These are phyloP conservation scores for Macrotrachela quadricornifera DNA, from an alignment of 1,140 invertebrate species.

Conservation along the genomic window DNA sequence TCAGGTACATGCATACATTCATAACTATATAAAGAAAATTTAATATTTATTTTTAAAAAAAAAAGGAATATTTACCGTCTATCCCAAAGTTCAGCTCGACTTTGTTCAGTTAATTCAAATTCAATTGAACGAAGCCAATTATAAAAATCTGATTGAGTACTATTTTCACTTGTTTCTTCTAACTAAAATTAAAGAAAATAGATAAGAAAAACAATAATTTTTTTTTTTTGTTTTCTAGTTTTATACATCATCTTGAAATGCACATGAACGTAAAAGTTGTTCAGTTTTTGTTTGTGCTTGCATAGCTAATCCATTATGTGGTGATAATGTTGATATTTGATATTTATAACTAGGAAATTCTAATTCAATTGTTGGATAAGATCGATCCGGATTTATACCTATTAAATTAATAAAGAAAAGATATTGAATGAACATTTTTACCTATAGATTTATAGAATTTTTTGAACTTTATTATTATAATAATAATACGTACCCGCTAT, in stretches of 20 bases:
- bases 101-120: not conserved
- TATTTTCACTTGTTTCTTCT: not conserved
- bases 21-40: conserved; percentile 57
- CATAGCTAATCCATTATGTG: too few species aligned
- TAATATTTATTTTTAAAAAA: conserved; percentile 70
- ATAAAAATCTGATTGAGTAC: not conserved
- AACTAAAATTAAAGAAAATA: not conserved
- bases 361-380: too few species aligned
- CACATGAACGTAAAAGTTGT: too few species aligned
- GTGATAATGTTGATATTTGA: too few species aligned
- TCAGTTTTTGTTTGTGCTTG: too few species aligned
- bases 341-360: too few species aligned
- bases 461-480: not conserved
- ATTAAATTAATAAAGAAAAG: not conserved
- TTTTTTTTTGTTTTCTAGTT: too few species aligned
- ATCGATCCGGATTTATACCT: not conserved
- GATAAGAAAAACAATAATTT: too few species aligned
- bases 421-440: not conserved
- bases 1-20: conserved; percentile 6
- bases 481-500: not conserved
- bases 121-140: not conserved
- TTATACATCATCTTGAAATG: too few species aligned
- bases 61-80: conserved; percentile 45
- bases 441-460: not conserved
- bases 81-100: conserved; percentile 9